These are phyloP conservation scores for Meteorus cinctellus DNA, from an alignment of 2,888 invertebrate genomes.

Conservation along the genomic window DNA sequence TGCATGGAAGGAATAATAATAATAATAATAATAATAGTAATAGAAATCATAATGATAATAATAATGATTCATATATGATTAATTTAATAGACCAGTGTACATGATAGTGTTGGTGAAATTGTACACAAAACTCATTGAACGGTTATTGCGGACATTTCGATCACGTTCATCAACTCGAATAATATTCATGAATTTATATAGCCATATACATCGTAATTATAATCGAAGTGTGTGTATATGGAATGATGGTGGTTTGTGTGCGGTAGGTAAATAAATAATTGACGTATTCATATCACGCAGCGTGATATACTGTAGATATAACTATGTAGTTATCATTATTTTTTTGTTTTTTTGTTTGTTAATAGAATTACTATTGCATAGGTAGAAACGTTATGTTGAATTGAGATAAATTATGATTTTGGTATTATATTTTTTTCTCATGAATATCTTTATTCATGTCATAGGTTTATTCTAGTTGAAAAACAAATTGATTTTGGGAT, in stretches of 20 bases:
- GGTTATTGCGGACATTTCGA: not conserved
- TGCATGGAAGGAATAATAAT: not conserved
- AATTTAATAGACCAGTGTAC: not conserved
- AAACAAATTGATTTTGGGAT: too few relatives aligned
- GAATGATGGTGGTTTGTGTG: slow-evolving; percentile 14
- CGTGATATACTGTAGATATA: not conserved
- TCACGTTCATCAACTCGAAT: slow-evolving; percentile 3
- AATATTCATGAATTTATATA: not conserved
- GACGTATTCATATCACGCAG: slow-evolving; percentile 9
- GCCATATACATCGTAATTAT: not conserved
- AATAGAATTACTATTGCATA: too few relatives aligned
- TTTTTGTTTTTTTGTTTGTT: too few relatives aligned
- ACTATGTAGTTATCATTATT: not conserved
- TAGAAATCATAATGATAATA: not conserved
- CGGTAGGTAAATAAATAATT: slow-evolving; percentile 33
- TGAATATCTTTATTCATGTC: too few relatives aligned
- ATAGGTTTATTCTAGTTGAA: too few relatives aligned
- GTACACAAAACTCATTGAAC: not conserved
- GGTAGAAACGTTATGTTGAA: too few relatives aligned
- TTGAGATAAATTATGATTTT: too few relatives aligned
- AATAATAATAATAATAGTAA: not conserved
- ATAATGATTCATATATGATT: not conserved
- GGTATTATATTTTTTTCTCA: too few relatives aligned
- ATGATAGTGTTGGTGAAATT: not conserved
- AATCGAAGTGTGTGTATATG: not conserved